A percentile compares a stretch with the other conserved stretches of the same genome.
Conservation (phyloP, 1,140 invertebrate genomes). For the Laodelphax striatellus region DNA sequence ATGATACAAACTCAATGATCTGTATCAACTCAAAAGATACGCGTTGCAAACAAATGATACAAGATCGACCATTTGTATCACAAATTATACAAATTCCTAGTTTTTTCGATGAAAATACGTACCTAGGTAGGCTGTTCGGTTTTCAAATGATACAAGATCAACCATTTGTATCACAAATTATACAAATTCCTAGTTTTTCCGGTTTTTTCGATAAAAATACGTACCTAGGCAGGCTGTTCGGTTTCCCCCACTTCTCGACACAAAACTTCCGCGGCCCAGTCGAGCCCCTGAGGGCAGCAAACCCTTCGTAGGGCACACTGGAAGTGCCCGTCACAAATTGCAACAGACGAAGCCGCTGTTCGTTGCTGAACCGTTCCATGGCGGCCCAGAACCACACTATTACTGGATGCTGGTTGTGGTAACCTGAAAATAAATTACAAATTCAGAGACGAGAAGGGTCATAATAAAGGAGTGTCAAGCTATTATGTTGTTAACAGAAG, state of each 20-base stretch:
- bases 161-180: too few species aligned
- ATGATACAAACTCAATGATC: too few species aligned
- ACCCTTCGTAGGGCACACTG: conserved; percentile 94
- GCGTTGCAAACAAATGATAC: too few species aligned
- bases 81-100: too few species aligned
- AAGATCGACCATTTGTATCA: too few species aligned
- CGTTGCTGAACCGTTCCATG: conserved; percentile 87
- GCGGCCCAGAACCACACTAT: conserved; percentile 93
- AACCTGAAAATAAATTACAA: conserved; percentile 42
- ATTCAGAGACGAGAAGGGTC: too few species aligned
- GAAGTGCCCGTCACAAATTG: conserved; percentile 97
- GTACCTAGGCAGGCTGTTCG: conserved; percentile 82
- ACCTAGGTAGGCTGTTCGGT: conserved; percentile 48
- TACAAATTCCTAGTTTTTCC: too few species aligned
- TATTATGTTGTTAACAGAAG: too few species aligned
- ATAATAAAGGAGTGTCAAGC: too few species aligned
- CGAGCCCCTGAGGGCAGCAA: conserved; percentile 84
- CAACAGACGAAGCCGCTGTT: conserved; percentile 78
- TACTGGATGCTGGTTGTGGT: conserved; percentile 88
- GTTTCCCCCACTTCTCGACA: conserved; percentile 96
- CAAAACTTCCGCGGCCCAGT: conserved; percentile 94
- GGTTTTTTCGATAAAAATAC: neutral
- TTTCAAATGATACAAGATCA: too few species aligned
- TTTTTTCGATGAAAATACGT: conserved; percentile 12
- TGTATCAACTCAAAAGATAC: too few species aligned